phyloP scores from a whole-genome alignment of 2,888 invertebrate genomes.

The Oscheius myriophilus region DNA sequence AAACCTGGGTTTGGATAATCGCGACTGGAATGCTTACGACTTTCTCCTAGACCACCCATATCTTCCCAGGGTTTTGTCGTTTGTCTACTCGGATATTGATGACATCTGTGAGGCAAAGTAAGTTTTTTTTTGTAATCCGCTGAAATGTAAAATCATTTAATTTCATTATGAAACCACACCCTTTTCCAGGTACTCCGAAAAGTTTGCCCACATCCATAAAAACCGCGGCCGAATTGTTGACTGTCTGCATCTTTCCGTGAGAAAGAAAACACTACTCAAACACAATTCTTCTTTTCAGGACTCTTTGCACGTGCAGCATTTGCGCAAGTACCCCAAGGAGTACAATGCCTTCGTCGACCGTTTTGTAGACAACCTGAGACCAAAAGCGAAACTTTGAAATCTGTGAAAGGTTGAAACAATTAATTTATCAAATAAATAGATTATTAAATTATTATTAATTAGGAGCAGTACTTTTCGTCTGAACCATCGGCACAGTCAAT shows the following conservation, averaged over 20 bases:
- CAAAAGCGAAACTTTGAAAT: slow-evolving; percentile 16
- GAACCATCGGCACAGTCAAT: slow-evolving; percentile 65
- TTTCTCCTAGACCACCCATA: not conserved
- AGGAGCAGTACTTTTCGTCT: slow-evolving; percentile 67
- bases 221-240: slow-evolving; percentile 1
- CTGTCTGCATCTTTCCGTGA: slow-evolving; percentile 5
- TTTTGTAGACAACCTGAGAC: slow-evolving; percentile 4
- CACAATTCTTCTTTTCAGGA: not conserved
- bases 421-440: slow-evolving; percentile 18
- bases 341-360: slow-evolving; percentile 13
- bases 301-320: slow-evolving; percentile 10
- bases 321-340: slow-evolving; percentile 3
- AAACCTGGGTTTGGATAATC: not conserved
- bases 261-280: not conserved
- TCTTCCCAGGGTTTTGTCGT: slow-evolving; percentile 1
- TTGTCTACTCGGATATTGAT: slow-evolving; percentile 12
- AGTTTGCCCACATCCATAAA: not conserved
- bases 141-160: not conserved
- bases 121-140: not conserved
- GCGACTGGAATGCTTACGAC: slow-evolving; percentile 12
- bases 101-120: slow-evolving; percentile 1
- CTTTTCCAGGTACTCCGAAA: slow-evolving; percentile 1
- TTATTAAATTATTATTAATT: not conserved
- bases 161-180: no score
- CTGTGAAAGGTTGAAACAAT: no score